phyloP scores from a whole-genome alignment of 2,888 invertebrate genomes.

The Volucella inanis region DNA sequence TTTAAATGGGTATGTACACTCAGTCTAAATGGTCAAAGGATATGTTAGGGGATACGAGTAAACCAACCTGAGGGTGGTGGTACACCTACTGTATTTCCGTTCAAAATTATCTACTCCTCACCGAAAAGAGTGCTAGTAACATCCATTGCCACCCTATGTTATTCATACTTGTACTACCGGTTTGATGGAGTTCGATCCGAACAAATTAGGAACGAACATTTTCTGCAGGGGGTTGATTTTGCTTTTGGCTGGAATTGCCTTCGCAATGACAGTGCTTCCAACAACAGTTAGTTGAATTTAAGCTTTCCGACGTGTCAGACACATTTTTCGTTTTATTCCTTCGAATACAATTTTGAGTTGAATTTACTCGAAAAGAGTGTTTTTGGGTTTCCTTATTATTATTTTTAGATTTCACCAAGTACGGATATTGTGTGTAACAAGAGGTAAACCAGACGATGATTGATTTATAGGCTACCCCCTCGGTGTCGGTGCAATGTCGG shows the following conservation, averaged over 20 bases:
- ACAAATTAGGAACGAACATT: constrained; percentile 48
- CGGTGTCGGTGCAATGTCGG: constrained; percentile 8
- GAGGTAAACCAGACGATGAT: constrained; percentile 24
- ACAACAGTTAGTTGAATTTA: constrained; percentile 74
- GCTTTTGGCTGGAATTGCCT: not conserved
- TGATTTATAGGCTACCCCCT: constrained; percentile 3
- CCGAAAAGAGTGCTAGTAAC: not conserved
- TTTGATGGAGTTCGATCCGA: constrained; percentile 63
- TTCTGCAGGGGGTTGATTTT: constrained; percentile 43
- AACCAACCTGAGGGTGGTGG: too few species aligned
- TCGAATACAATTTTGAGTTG: constrained; percentile 52
- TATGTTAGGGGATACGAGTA: constrained; percentile 18
- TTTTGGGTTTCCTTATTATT: not conserved
- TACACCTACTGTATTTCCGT: not conserved
- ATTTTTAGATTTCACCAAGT: too few species aligned
- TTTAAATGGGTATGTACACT: constrained; percentile 7
- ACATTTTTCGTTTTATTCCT: constrained; percentile 61
- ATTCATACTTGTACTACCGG: constrained; percentile 6
- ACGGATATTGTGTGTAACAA: constrained; percentile 24
- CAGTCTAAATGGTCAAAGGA: constrained; percentile 34
- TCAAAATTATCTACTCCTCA: not conserved
- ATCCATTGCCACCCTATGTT: constrained; percentile 3
- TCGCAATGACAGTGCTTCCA: constrained; percentile 53
- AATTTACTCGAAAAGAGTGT: constrained; percentile 40
- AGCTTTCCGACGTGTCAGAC: constrained; percentile 69